Base-by-base conservation (phyloP, 2,888 invertebrate species). In the Drosophila setosimentum region DNA sequence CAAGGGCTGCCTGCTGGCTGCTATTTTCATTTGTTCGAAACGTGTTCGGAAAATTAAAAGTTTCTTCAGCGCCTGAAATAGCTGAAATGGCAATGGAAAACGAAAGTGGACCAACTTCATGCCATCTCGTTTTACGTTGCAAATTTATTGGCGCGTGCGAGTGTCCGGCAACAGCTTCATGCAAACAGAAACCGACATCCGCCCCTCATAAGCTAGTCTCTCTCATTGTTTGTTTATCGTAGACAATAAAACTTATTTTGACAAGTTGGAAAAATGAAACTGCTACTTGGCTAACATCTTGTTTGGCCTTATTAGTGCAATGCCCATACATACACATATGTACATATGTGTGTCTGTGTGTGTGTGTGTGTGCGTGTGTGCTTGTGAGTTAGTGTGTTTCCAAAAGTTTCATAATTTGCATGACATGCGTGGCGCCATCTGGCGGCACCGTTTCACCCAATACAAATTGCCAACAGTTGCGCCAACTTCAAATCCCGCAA, bases 31-130 rank as follows among this genome's bases (percentile, higher is more conserved):
- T 87, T 87, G 85, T 67, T 65, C 81, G 76, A 83, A 81, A 87
- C 87, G 87, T 87, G 87, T 87, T 89, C 74, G 74, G 87, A 87
- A 87, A 87, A 89, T 87, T 89, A 89, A 87, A 87, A 87, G 81
- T 87, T 84, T 79, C 30, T 11, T 50, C 55, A 54, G 55, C 49
- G 37, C 29, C 37, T 29, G 29, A 40, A 35, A 45, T 16, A 21
- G 21, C 21, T 42, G 21, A 35, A 53, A 35, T 40, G 42, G 76
- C 61, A 72, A 67, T 61, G 48, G 79, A 88, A 86, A 86, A 54
- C 50, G 82, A 83, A 81, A 85, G 85, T 85, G 65, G 65, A 67
- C 48, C 68, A 81, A 86, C 62, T 81, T 80, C 76, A 78, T 68
- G 64, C 68, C 65, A 62, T 66, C 65, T 82, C 61, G 76, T 68